These are phyloP conservation scores for Heliconius congener DNA, from an alignment of 1,140 invertebrate genomes.

Conservation along the genomic window DNA sequence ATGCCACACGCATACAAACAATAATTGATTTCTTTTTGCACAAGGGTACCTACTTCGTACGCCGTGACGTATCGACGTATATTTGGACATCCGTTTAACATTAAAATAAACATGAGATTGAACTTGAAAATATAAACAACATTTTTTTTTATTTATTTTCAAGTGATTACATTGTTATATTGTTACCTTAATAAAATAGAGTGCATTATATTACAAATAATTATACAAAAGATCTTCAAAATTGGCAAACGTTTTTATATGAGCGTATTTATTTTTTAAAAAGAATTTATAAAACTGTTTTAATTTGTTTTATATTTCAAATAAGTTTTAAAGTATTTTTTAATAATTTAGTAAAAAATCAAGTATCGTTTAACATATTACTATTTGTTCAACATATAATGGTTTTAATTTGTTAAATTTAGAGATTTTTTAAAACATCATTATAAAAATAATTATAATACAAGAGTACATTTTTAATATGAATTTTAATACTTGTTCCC, in stretches of 20 bases:
- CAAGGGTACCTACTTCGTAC: not conserved
- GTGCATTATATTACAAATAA: not conserved
- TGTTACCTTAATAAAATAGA: not conserved
- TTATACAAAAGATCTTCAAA: not conserved
- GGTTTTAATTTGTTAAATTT: not conserved
- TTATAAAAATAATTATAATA: no score
- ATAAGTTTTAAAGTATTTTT: not conserved
- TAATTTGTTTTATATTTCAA: not conserved
- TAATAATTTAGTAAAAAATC: not conserved
- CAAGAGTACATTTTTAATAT: no score
- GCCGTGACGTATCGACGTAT: not conserved
- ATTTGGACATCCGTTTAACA: not conserved
- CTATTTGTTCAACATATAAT: not conserved
- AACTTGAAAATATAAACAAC: not conserved
- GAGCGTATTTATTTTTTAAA: no score
- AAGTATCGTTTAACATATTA: not conserved
- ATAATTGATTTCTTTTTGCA: conserved; percentile 32
- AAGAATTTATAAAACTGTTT: no score
- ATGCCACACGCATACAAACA: conserved; percentile 57
- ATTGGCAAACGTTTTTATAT: no score
- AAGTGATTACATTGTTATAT: not conserved
- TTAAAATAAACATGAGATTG: conserved; percentile 3
- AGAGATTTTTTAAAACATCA: not conserved
- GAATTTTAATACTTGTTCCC: no score
- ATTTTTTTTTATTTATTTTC: not conserved